Evolutionary conservation across 2,113 vertebrate species (phyloP), one percentile per base, ranked within the genome.

Genomic region (Salminus brasiliensis): DNA sequence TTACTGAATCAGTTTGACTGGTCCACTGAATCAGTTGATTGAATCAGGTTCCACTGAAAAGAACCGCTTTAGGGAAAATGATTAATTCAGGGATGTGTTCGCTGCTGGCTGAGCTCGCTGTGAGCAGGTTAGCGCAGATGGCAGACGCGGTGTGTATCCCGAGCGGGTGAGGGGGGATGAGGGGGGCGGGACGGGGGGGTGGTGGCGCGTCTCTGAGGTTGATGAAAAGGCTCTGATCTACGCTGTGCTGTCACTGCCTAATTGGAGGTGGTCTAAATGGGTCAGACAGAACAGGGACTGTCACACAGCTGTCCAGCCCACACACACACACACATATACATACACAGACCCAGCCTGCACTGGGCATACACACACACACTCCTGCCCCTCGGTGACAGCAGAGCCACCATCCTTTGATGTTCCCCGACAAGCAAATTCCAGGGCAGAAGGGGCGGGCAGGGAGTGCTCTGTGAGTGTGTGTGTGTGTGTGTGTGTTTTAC

Each of bases 351-450:
- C 75, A 74, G 30, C 59, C 9, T 39, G 36, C 9, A 9, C 36
- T 5, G 36, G 36, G 36, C 47, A 39, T 34, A n/a, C 32, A 55
- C 81, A 47, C 69, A 83, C 80, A 72, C 76, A 66, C 69, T 69
- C 70, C 80, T 79, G 55, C 82, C 90, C 87, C 88, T 87, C 76
- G 72, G 87, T 88, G 89, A 91, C 92, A 83, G 86, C 84, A 55
- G 74, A 80, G 85, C 76, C 90, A 86, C 88, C 85, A 16, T 9
- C 80, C 92, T 93, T 93, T 93, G 92, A 93, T 93, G 91, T 91
- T 80, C 74, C 71, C 87, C 16, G 85, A 88, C 90, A 89, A 80
- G 84, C 87, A 79, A 85, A 73, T 77, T 77, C 82, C 73, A 80
- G 62, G 43, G 70, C 62, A 45, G 78, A 80, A 34, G 62, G 62